Percentiles rank a stretch among this genome's conserved stretches.
Evolutionary conservation across 92 coral and sea anemone species (phyloP).

Genomic region (Plumapathes pennacea): DNA sequence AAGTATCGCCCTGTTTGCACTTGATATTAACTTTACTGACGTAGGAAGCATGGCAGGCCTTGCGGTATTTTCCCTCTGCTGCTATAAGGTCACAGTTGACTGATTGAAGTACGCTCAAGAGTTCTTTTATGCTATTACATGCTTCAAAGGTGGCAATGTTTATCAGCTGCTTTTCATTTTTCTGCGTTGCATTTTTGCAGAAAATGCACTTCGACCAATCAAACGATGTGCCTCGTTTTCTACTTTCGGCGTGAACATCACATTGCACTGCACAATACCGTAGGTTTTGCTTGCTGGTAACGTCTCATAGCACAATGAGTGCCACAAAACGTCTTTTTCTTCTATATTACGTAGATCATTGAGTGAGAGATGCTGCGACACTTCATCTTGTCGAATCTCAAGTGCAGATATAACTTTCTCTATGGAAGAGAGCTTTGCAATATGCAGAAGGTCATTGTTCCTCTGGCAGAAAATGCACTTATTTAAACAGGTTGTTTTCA

Average conservation of each 20-base stretch:
- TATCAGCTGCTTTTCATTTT: constrained; percentile 24
- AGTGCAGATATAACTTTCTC: constrained; percentile 23
- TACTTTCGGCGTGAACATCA: constrained; percentile 6
- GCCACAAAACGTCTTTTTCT: constrained; percentile 24
- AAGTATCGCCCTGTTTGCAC: not conserved
- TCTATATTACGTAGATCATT: constrained; percentile 7
- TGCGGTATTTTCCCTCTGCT: constrained; percentile 34
- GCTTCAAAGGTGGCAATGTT: constrained; percentile 22
- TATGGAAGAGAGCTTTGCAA: constrained; percentile 26
- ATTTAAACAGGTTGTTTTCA: constrained; percentile 20
- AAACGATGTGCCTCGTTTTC: constrained; percentile 10
- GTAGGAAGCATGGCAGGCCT: constrained; percentile 22
- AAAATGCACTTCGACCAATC: constrained; percentile 35
- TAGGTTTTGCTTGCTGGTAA: constrained; percentile 41
- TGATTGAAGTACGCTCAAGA: constrained; percentile 2
- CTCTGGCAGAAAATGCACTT: constrained; percentile 49
- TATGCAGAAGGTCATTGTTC: constrained; percentile 21
- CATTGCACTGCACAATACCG: constrained; percentile 10
- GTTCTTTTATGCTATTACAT: constrained; percentile 17
- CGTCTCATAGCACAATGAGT: constrained; percentile 42
- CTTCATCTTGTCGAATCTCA: constrained; percentile 25
- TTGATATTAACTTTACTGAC: constrained; percentile 18
- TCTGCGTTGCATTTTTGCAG: constrained; percentile 12
- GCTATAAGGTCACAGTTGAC: constrained; percentile 39
- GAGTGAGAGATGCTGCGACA: constrained; percentile 29